These are phyloP conservation scores for Prenolepis imparis DNA, from an alignment of 2,888 invertebrate species.

Conservation along the genomic window DNA sequence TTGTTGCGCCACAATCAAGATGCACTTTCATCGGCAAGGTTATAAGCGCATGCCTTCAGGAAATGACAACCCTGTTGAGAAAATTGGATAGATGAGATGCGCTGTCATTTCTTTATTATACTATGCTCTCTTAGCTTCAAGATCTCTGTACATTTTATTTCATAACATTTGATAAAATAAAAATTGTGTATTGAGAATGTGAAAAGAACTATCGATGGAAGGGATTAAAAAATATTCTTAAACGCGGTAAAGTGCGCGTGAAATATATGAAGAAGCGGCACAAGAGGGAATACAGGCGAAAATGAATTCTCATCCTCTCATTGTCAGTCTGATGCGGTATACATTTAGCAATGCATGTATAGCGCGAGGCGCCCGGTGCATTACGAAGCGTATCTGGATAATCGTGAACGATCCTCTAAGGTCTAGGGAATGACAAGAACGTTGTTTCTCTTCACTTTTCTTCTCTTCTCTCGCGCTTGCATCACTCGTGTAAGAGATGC, in stretches of 20 bases:
- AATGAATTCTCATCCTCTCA: conserved; percentile 35
- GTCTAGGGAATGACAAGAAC: conserved; percentile 66
- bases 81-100: conserved; percentile 40
- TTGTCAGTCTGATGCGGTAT: neutral
- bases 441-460: conserved; percentile 46
- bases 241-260: neutral
- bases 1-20: conserved; percentile 9
- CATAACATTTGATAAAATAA: neutral
- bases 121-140: neutral
- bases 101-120: neutral
- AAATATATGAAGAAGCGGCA: neutral
- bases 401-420: conserved; percentile 63
- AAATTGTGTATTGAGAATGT: neutral
- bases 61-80: conserved; percentile 38
- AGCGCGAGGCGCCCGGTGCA: conserved; percentile 35
- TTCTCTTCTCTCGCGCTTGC: conserved; percentile 8
- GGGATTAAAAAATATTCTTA: neutral
- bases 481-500: conserved; percentile 57
- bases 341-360: conserved; percentile 37
- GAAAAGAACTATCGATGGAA: neutral
- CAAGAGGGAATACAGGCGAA: conserved; percentile 7
- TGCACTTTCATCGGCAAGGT: conserved; percentile 40
- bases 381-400: conserved; percentile 44
- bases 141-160: neutral
- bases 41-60: conserved; percentile 7